phyloP scores from a whole-genome alignment of 2,888 invertebrate species.

The Incurvaria masculella region DNA sequence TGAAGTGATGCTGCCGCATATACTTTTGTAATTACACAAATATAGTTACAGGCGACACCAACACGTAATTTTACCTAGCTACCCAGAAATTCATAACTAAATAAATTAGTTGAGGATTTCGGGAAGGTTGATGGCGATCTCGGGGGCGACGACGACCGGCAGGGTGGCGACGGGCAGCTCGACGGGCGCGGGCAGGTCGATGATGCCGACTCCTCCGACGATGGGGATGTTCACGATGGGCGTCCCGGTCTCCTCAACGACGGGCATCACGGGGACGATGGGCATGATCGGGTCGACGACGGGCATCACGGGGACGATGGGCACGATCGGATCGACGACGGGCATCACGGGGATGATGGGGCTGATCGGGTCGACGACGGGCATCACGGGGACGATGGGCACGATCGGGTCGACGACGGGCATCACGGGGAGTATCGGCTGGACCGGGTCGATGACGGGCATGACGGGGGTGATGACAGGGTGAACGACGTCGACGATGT shows the following conservation, averaged over 20 bases:
- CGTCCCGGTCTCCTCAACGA: constrained; percentile 8
- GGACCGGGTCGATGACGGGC: constrained; percentile 9
- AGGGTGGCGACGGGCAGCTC: constrained; percentile 5
- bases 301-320: constrained; percentile 11
- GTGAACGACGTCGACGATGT: constrained; percentile 2
- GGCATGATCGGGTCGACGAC: constrained; percentile 7
- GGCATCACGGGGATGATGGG: constrained; percentile 10
- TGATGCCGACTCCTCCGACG: constrained; percentile 6
- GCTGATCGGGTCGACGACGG: constrained; percentile 8
- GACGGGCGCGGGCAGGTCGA: constrained; percentile 7
- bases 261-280: constrained; percentile 4
- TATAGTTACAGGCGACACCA: too few relatives aligned
- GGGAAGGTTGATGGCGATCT: constrained; percentile 2
- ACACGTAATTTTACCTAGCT: too few relatives aligned
- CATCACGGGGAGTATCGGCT: constrained; percentile 4
- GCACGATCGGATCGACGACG: constrained; percentile 1
- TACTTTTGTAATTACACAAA: too few relatives aligned
- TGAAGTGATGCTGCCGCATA: too few relatives aligned
- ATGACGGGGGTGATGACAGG: constrained; percentile 5
- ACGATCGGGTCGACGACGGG: constrained; percentile 5
- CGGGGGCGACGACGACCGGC: neutral
- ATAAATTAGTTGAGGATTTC: constrained; percentile 1
- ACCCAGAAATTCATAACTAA: too few relatives aligned
- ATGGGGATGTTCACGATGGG: constrained; percentile 5
- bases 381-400: constrained; percentile 11